phyloP scores from a whole-genome alignment of 2,113 vertebrate species.

The Sminthopsis crassicaudata region DNA sequence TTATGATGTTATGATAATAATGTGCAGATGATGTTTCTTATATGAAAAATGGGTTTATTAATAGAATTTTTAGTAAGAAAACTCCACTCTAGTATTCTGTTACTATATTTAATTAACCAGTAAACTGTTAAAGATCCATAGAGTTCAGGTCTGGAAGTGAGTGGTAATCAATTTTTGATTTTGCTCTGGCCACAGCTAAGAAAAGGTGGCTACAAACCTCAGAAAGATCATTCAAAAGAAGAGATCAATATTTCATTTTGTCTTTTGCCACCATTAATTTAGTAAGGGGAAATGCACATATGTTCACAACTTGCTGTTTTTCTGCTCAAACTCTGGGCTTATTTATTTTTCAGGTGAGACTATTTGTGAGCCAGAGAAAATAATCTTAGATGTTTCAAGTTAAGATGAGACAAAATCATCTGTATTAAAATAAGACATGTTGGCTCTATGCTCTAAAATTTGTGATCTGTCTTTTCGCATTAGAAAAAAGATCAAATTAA shows the following conservation, averaged over 20 bases:
- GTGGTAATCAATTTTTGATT: conserved; percentile 71
- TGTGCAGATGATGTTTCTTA: conserved; percentile 11
- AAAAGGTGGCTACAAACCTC: conserved; percentile 67
- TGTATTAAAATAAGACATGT: neutral
- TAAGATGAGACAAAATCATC: neutral
- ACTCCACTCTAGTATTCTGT: conserved; percentile 78
- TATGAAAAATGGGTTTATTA: conserved; percentile 1
- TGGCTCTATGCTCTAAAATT: neutral
- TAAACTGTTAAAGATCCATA: conserved; percentile 71
- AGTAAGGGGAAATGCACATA: neutral
- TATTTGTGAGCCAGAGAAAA: neutral
- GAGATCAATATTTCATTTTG: conserved; percentile 77
- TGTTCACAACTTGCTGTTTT: conserved; percentile 51
- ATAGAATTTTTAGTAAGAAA: conserved; percentile 54
- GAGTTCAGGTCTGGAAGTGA: conserved; percentile 67
- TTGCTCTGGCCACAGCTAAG: conserved; percentile 53
- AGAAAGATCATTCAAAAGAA: conserved; percentile 67
- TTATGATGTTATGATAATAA: neutral
- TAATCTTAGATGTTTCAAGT: neutral
- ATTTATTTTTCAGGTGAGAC: conserved; percentile 31
- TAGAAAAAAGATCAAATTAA: neutral
- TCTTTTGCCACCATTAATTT: conserved; percentile 45
- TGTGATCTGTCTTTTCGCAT: neutral
- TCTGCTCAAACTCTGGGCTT: neutral
- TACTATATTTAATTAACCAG: conserved; percentile 80